Conservation (phyloP, 2,113 vertebrate species). For the Hippolais icterina region DNA sequence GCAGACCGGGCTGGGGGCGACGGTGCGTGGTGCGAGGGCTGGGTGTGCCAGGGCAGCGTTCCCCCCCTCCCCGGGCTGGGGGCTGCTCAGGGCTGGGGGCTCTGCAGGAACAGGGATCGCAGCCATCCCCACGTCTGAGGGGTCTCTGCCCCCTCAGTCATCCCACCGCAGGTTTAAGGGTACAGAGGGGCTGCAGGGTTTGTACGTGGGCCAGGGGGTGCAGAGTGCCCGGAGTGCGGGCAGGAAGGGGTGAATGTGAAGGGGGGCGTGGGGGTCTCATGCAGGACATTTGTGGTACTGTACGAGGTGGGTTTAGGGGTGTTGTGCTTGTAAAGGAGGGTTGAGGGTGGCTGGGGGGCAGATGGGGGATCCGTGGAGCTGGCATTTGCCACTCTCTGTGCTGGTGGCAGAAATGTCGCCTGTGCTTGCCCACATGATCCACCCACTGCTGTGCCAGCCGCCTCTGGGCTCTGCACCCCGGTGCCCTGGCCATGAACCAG, state of each 20-base stretch:
- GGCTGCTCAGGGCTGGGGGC: neutral
- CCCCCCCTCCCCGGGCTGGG: neutral
- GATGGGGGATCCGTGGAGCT: neutral
- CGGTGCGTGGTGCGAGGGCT: neutral
- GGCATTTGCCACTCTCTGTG: neutral
- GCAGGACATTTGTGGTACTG: neutral
- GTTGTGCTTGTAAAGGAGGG: neutral
- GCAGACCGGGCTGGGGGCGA: neutral
- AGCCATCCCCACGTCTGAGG: neutral
- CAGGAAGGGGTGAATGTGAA: neutral
- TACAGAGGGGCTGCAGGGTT: neutral
- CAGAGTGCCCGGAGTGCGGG: neutral
- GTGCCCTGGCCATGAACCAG: neutral
- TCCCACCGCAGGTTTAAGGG: neutral
- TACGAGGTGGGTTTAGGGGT: neutral
- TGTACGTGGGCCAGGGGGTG: neutral
- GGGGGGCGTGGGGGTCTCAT: neutral
- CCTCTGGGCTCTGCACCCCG: neutral
- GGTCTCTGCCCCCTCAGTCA: neutral
- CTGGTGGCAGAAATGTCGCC: neutral
- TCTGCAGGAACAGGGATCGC: neutral
- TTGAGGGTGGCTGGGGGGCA: neutral
- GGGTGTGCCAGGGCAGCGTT: neutral
- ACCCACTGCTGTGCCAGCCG: neutral
- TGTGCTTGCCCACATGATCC: neutral